Conservation (phyloP, 2,113 vertebrate genomes). For the Prochilodus magdalenae region DNA sequence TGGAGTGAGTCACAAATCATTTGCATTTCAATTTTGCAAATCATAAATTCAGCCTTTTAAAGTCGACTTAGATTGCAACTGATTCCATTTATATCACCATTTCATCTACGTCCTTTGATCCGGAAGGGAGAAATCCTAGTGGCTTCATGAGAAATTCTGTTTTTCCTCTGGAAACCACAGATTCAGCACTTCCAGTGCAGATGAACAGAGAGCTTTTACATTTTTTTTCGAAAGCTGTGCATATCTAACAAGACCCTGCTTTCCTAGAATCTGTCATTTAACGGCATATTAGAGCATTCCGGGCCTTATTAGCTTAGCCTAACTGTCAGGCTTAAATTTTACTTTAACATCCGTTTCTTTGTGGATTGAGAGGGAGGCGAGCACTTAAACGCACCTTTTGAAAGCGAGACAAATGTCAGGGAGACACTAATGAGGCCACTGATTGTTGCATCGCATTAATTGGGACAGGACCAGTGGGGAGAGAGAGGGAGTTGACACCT, state of each 20-base stretch:
- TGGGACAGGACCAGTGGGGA: constrained; percentile 13
- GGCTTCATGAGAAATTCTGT: neutral
- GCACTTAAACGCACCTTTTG: constrained; percentile 35
- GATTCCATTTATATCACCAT: constrained; percentile 2
- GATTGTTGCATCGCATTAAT: constrained; percentile 40
- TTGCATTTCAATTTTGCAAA: constrained; percentile 41
- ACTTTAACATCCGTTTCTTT: neutral
- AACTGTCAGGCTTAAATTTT: neutral
- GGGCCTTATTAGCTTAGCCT: neutral
- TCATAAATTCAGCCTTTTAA: constrained; percentile 25
- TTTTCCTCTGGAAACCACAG: neutral
- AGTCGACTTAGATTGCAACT: constrained; percentile 22
- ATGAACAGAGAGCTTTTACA: neutral
- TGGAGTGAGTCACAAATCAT: constrained; percentile 47
- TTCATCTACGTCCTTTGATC: neutral
- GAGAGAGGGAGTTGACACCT: constrained; percentile 15
- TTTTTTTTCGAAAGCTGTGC: neutral
- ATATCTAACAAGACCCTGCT: neutral
- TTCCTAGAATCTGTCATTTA: neutral
- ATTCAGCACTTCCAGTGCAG: neutral
- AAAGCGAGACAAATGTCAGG: constrained; percentile 52
- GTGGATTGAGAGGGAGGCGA: constrained; percentile 4
- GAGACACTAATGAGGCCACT: constrained; percentile 48
- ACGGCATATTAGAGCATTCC: neutral
- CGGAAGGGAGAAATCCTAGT: neutral